Percentiles rank a stretch among this genome's conserved stretches.
Evolutionary conservation across 2,113 vertebrate species (phyloP).

Genomic region (Psilopogon haemacephalus): DNA sequence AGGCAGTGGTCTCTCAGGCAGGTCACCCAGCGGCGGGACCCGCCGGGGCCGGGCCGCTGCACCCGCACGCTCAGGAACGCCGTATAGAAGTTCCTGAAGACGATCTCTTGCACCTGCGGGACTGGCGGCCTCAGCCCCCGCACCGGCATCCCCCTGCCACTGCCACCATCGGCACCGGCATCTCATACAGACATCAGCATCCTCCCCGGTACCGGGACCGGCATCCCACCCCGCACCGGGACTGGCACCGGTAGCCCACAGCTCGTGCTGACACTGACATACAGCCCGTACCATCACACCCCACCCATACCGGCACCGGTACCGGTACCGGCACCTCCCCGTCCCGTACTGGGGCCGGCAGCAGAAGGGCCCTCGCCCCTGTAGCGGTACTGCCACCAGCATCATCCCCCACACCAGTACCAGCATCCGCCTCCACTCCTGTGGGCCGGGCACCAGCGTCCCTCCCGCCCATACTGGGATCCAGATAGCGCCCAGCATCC

Average conservation of each 20-base stretch:
- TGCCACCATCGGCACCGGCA: neutral
- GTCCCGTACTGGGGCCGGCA: neutral
- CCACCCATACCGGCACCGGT: neutral
- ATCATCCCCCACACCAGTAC: neutral
- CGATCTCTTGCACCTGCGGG: slow-evolving; percentile 76
- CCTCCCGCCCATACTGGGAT: neutral
- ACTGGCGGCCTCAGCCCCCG: neutral
- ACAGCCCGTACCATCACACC: neutral
- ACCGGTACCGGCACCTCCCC: neutral
- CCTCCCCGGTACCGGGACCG: too few species aligned
- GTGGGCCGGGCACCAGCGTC: too few species aligned
- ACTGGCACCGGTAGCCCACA: neutral
- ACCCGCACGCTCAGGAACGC: slow-evolving; percentile 86
- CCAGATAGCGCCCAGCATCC: neutral
- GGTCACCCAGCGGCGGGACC: slow-evolving; percentile 80
- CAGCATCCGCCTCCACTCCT: neutral
- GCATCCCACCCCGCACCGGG: neutral
- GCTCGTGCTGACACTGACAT: too few species aligned
- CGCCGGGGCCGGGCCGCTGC: slow-evolving; percentile 63
- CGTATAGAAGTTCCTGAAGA: slow-evolving; percentile 93
- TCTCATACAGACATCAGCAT: too few species aligned
- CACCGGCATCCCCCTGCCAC: neutral
- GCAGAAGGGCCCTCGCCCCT: too few species aligned
- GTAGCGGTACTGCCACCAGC: too few species aligned
- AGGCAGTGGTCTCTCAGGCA: slow-evolving; percentile 82